Conservation (phyloP, 2,797 vertebrate species). For the Tiaroga cobitis region DNA sequence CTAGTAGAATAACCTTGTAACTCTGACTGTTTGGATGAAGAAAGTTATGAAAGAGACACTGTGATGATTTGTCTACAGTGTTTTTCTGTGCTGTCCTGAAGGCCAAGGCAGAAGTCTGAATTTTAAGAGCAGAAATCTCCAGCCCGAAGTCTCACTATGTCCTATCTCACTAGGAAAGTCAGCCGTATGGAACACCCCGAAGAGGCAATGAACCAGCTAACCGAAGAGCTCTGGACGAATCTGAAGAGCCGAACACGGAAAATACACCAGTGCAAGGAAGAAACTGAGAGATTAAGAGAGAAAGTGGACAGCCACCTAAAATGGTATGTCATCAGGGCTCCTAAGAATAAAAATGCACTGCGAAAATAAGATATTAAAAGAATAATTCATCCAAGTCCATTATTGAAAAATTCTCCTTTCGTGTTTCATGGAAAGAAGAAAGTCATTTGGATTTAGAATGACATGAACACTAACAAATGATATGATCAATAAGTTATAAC, state of each 20-base stretch:
- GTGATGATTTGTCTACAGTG: not conserved
- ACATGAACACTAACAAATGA: not conserved
- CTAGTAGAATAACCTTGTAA: slow-evolving; percentile 16
- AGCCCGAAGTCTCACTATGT: slow-evolving; percentile 67
- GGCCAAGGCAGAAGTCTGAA: slow-evolving; percentile 24
- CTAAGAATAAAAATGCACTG: not conserved
- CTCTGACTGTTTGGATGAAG: not conserved
- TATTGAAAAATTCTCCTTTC: not conserved
- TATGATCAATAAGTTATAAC: no score
- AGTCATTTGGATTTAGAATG: not conserved
- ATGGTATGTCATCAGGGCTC: slow-evolving; percentile 40
- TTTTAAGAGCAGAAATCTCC: slow-evolving; percentile 67
- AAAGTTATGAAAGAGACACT: no score
- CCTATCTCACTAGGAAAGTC: slow-evolving; percentile 72
- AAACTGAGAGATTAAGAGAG: slow-evolving; percentile 60
- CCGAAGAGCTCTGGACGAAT: slow-evolving; percentile 68
- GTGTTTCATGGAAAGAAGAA: not conserved
- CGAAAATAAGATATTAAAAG: not conserved
- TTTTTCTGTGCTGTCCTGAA: slow-evolving; percentile 42
- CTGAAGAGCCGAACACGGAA: slow-evolving; percentile 62
- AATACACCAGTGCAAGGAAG: slow-evolving; percentile 56
- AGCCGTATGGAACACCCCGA: slow-evolving; percentile 72
- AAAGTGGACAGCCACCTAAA: slow-evolving; percentile 67
- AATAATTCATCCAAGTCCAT: not conserved
- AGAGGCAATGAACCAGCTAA: slow-evolving; percentile 73